Conservation (phyloP, 2,797 vertebrate genomes). For the Mus minutoides region DNA sequence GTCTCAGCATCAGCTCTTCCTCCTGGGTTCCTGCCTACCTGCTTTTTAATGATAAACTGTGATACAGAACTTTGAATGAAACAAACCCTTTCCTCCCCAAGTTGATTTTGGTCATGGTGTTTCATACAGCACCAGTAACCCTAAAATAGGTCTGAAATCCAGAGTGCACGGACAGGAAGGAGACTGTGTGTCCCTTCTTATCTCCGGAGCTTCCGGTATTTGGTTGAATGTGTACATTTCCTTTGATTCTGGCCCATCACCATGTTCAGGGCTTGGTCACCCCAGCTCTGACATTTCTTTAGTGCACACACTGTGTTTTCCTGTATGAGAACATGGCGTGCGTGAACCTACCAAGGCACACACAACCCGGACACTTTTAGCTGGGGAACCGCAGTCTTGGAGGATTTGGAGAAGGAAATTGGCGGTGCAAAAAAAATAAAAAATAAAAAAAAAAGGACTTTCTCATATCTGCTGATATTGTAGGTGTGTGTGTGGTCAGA, state of each 20-base stretch:
- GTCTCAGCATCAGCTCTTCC: background rate
- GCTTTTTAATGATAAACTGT: background rate
- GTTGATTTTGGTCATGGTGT: background rate
- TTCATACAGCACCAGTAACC: background rate
- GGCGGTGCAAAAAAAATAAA: background rate
- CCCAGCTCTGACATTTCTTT: background rate
- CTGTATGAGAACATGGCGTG: background rate
- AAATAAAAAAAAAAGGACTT: background rate
- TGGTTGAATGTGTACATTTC: accelerated
- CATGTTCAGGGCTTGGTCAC: background rate
- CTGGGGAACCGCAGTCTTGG: background rate
- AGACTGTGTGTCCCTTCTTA: background rate
- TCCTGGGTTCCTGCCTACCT: background rate
- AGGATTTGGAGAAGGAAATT: background rate
- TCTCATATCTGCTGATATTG: background rate
- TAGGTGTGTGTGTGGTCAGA: background rate
- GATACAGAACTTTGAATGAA: background rate
- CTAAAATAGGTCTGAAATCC: background rate
- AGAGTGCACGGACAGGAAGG: background rate
- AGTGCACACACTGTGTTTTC: background rate
- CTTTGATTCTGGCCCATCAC: background rate
- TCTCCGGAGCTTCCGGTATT: background rate
- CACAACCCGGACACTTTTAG: background rate
- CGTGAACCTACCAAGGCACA: background rate
- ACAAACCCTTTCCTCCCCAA: background rate